A percentile compares a stretch with the other conserved stretches of the same genome.
Evolutionary conservation across 2,797 vertebrate genomes (phyloP).

Genomic region (Enteromius trimaculatus): DNA sequence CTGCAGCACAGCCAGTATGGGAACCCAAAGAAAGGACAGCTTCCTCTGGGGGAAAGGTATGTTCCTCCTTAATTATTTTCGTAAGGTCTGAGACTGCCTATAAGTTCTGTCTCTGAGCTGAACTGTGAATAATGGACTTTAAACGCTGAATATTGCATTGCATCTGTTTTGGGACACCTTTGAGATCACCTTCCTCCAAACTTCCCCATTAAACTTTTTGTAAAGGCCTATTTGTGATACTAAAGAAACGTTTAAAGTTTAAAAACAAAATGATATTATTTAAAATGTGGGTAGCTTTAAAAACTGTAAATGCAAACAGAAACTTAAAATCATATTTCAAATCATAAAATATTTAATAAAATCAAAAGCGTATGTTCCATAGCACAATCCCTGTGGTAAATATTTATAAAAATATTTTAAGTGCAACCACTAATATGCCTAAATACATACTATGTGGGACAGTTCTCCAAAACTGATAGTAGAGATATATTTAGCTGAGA

Average conservation of each 20-base stretch:
- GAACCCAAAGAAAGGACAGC: constrained; percentile 76
- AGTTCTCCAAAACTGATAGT: constrained; percentile 18
- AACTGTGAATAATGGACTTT: background rate
- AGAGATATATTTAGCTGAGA: background rate
- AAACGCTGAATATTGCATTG: background rate
- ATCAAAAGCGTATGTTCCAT: background rate
- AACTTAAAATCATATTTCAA: background rate
- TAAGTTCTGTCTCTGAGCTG: background rate
- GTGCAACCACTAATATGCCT: background rate
- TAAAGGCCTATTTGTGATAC: background rate
- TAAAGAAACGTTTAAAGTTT: background rate
- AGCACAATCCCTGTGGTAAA: background rate
- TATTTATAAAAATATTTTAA: background rate
- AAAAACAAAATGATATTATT: background rate
- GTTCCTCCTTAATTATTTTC: background rate
- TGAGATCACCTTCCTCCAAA: background rate
- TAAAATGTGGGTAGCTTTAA: background rate
- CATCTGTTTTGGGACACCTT: background rate
- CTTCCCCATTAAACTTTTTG: background rate
- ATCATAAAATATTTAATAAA: no score
- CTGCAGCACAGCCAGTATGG: constrained; percentile 68
- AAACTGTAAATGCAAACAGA: background rate
- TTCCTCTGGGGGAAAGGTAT: constrained; percentile 82
- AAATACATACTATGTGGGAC: background rate
- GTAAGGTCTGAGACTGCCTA: background rate